Base-by-base conservation (phyloP, 2,113 vertebrate species). In the Archocentrus centrarchus region DNA sequence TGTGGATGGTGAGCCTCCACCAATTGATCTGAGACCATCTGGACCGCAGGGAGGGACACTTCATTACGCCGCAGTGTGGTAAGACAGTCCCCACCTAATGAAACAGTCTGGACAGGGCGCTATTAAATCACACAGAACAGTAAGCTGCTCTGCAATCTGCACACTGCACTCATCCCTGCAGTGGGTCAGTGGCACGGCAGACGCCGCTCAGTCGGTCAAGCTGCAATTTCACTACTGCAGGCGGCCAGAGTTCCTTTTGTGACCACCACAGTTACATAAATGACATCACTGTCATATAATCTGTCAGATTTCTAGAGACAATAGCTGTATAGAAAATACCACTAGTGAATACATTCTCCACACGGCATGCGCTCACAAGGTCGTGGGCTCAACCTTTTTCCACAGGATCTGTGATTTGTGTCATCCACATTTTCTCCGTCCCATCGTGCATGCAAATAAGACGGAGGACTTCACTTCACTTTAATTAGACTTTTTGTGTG, bases 151-250 rank as follows among this genome's bases (percentile, higher is more conserved):
- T 68, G 75, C 88, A 91, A 93, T 93, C 93, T 92, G 91, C 80
- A 88, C 81, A 22, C 81, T 24, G 90, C 50, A 77, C 47, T 88
- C 82, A 73, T 77, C 90, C 86, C 81, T 22, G 32, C 85, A 93
- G 85, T 93, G 93, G 93, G 91, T 95, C 91, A 95, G 93, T 93
- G 85, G 94, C 86, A 92, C 93, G 91, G 87, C 89, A 90, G 89
- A 93, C 89, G 68, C 41, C 62, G 5, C 14, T 18, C 89, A 75
- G 59, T 59, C 37, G 61, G 77, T 77, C 81, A 57, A 79, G 83
- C 64, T 15, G 55, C 30, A 70, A 81, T 82, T 86, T 83, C 81
- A 59, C 53, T 4, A 22, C 50, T 35, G 75, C 75, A 11, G 44
- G 30, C 30, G 62, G 75, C 77, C 64, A n/a, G 17, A 35, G 47